Evolutionary conservation across 2,797 vertebrate species (phyloP).

Genomic region (Enteromius thamalakanensis): DNA sequence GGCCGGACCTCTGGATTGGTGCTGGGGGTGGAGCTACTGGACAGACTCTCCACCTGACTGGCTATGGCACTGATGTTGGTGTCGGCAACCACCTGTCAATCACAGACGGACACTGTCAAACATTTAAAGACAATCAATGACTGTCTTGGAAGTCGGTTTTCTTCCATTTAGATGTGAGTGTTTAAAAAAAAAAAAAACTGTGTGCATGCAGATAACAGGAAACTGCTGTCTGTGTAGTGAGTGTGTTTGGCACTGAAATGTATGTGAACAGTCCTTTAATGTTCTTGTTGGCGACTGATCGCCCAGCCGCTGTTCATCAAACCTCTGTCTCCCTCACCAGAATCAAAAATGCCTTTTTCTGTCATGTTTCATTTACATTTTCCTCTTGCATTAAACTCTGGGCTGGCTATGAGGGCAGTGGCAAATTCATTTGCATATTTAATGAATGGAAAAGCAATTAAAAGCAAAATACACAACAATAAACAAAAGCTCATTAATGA

Average conservation of each 20-base stretch:
- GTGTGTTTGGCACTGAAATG: slow-evolving; percentile 47
- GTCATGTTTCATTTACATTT: slow-evolving; percentile 25
- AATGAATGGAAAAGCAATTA: slow-evolving; percentile 66
- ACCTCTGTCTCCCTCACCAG: slow-evolving; percentile 8
- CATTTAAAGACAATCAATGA: slow-evolving; percentile 5
- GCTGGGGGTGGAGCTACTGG: slow-evolving; percentile 69
- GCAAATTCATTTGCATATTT: slow-evolving; percentile 67
- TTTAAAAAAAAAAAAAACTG: slow-evolving; percentile 47
- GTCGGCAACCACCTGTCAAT: slow-evolving; percentile 87
- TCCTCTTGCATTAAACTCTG: slow-evolving; percentile 43
- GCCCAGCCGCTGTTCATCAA: slow-evolving; percentile 43
- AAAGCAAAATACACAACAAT: slow-evolving; percentile 65
- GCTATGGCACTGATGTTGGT: slow-evolving; percentile 93
- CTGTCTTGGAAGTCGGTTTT: background rate
- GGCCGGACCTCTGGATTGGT: slow-evolving; percentile 70
- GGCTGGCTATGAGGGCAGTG: slow-evolving; percentile 48
- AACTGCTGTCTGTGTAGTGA: slow-evolving; percentile 32
- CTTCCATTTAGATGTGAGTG: slow-evolving; percentile 2
- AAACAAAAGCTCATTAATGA: slow-evolving; percentile 71
- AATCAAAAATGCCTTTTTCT: slow-evolving; percentile 19
- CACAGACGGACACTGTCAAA: background rate
- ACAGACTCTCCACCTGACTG: slow-evolving; percentile 89
- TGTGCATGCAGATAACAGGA: slow-evolving; percentile 41
- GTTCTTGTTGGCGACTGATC: slow-evolving; percentile 22
- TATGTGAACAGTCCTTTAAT: slow-evolving; percentile 43